Conservation (phyloP, 2,888 invertebrate genomes). For the Leucoma salicis region DNA sequence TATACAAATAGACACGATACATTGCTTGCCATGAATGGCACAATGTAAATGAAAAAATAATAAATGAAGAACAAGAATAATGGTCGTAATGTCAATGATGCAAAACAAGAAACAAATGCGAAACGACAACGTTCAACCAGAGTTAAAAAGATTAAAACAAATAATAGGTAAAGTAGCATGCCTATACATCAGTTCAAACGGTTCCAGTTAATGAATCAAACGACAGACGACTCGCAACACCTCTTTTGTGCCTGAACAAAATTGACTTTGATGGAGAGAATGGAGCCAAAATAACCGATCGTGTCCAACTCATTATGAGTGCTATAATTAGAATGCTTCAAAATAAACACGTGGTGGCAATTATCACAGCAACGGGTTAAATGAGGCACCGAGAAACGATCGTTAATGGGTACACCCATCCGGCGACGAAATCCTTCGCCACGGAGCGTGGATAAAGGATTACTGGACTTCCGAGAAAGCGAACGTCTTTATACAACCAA, state of each 20-base stretch:
- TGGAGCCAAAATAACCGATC: constrained; percentile 74
- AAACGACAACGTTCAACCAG: constrained; percentile 30
- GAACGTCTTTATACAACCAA: constrained; percentile 46
- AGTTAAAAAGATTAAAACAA: constrained; percentile 48
- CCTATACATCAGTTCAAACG: constrained; percentile 75
- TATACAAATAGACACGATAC: constrained; percentile 22
- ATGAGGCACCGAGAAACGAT: constrained; percentile 76
- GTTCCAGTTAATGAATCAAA: constrained; percentile 76
- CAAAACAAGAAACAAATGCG: constrained; percentile 40
- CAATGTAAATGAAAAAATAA: constrained; percentile 40
- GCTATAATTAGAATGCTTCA: constrained; percentile 75
- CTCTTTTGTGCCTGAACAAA: constrained; percentile 73
- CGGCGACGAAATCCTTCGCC: constrained; percentile 61
- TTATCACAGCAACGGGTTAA: constrained; percentile 80
- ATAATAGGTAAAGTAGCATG: constrained; percentile 55
- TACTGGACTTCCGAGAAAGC: constrained; percentile 59
- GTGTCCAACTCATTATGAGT: constrained; percentile 80
- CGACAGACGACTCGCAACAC: constrained; percentile 75
- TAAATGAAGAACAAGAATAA: constrained; percentile 36
- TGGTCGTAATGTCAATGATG: constrained; percentile 44
- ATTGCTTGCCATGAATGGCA: constrained; percentile 36
- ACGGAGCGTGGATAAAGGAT: constrained; percentile 52
- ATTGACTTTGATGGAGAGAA: constrained; percentile 75
- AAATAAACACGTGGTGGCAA: constrained; percentile 82
- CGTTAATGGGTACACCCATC: constrained; percentile 77